Percentiles rank a stretch among this genome's conserved stretches.
These are phyloP conservation scores for Cyanocitta stelleri DNA, from an alignment of 2,113 vertebrate species.

Conservation along the genomic window DNA sequence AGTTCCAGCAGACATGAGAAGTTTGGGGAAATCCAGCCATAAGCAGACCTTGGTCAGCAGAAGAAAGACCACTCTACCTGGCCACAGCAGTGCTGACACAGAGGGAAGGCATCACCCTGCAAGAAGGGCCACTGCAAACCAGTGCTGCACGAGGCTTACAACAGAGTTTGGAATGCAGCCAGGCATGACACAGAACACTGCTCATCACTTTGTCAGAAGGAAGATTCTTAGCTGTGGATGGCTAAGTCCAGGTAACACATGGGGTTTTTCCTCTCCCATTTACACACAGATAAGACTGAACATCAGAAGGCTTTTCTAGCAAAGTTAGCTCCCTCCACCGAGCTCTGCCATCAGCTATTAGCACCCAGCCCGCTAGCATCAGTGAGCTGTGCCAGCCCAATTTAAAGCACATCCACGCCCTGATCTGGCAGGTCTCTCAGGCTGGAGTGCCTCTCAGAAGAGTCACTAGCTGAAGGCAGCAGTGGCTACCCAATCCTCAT, in stretches of 20 bases:
- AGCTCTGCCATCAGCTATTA: neutral
- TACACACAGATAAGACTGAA: neutral
- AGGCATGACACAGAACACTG: neutral
- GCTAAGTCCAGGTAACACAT: neutral
- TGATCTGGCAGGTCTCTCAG: neutral
- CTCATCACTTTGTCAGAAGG: neutral
- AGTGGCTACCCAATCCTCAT: neutral
- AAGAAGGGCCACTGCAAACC: neutral
- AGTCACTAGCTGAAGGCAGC: neutral
- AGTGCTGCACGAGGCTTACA: neutral
- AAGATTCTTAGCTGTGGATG: neutral
- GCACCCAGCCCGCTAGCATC: neutral
- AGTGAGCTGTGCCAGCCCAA: neutral
- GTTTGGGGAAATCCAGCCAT: neutral
- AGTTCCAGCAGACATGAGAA: accelerated
- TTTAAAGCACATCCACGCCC: neutral
- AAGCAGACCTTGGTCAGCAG: neutral
- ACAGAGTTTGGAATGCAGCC: accelerated
- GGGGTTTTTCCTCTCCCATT: neutral
- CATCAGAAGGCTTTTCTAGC: neutral
- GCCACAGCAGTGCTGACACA: neutral
- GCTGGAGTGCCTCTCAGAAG: neutral
- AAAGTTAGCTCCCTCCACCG: neutral
- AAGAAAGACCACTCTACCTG: neutral
- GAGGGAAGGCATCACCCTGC: neutral